These are phyloP conservation scores for Schizopygopsis malacanthus DNA, from an alignment of 2,797 vertebrate species.

Conservation along the genomic window DNA sequence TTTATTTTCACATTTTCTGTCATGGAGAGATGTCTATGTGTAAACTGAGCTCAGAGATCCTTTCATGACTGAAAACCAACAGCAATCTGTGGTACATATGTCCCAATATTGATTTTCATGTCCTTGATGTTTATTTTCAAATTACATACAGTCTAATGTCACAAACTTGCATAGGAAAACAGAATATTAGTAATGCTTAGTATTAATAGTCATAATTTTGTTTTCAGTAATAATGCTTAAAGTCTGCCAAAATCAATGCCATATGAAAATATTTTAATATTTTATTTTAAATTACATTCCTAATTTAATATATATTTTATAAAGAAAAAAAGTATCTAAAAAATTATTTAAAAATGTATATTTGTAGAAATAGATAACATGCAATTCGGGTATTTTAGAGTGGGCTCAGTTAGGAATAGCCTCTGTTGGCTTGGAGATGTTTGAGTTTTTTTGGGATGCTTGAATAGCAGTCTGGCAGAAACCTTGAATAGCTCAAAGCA, in stretches of 20 bases:
- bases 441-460: not conserved
- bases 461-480: conserved; percentile 39
- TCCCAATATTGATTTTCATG: not conserved
- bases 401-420: not conserved
- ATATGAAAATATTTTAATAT: not conserved
- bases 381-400: not conserved
- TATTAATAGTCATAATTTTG: not conserved
- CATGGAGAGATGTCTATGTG: not conserved
- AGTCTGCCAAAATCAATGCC: not conserved
- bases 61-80: not conserved
- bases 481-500: conserved; percentile 24
- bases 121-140: not conserved
- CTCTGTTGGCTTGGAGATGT: conserved; percentile 19
- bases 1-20: conserved; percentile 5
- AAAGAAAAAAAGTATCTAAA: not conserved
- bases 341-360: not conserved
- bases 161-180: not conserved
- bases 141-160: not conserved
- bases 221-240: not conserved
- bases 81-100: not conserved
- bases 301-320: not conserved
- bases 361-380: not conserved
- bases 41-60: not conserved
- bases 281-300: not conserved
- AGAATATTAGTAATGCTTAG: not conserved